Conservation (phyloP, 2,113 vertebrate species). For the Ardeotis arabs region DNA sequence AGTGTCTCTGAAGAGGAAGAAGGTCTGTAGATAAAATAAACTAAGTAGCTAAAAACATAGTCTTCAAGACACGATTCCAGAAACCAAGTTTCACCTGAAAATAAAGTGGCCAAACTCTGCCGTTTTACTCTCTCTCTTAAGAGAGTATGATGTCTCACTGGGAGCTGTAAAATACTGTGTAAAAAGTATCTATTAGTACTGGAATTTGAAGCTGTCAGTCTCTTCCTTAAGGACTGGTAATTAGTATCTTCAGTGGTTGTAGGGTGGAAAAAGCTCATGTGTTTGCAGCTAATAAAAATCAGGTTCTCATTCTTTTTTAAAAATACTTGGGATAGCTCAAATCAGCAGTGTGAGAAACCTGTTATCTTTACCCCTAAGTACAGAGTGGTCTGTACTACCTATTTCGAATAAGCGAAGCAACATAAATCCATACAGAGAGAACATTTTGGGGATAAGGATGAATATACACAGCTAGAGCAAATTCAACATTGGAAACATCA, state of each 20-base stretch:
- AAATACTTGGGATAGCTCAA: neutral
- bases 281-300: neutral
- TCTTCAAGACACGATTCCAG: neutral
- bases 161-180: neutral
- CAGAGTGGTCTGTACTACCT: neutral
- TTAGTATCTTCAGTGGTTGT: neutral
- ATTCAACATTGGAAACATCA: constrained; percentile 86
- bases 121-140: neutral
- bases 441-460: constrained; percentile 93
- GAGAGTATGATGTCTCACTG: neutral
- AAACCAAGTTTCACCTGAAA: neutral
- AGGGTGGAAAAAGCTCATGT: neutral
- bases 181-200: neutral
- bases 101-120: neutral
- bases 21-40: neutral
- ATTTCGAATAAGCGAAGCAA: constrained; percentile 88
- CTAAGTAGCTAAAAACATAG: neutral
- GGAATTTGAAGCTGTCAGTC: neutral
- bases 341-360: neutral
- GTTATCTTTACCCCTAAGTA: neutral
- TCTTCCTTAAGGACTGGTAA: neutral
- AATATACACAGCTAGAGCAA: constrained; percentile 92
- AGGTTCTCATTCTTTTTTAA: neutral
- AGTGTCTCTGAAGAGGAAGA: neutral
- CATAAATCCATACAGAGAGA: constrained; percentile 93